These are phyloP conservation scores for Psilopogon haemacephalus DNA, from an alignment of 2,113 vertebrate genomes.

Conservation along the genomic window DNA sequence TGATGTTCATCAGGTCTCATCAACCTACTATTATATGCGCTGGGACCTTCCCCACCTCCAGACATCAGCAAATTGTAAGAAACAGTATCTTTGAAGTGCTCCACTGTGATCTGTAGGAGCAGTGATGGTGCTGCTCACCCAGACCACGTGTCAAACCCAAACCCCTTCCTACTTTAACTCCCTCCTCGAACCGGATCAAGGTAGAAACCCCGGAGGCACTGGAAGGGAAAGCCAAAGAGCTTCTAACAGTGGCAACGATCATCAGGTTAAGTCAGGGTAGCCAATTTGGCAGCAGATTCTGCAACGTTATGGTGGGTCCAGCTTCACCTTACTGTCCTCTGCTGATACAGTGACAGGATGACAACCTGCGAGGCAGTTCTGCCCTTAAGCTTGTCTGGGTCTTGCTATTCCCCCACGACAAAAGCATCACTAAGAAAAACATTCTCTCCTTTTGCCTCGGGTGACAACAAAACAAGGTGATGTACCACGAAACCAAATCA, in stretches of 20 bases:
- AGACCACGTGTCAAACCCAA: background rate
- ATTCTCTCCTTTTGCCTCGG: background rate
- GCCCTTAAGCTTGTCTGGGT: background rate
- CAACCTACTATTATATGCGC: accelerated
- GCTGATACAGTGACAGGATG: background rate
- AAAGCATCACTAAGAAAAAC: background rate
- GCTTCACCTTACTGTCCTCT: background rate
- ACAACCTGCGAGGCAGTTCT: background rate
- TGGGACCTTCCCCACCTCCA: background rate
- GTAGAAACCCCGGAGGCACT: background rate
- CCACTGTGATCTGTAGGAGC: background rate
- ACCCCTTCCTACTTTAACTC: background rate
- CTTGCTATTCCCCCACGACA: accelerated
- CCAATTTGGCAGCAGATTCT: background rate
- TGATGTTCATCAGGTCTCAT: background rate
- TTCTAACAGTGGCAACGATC: accelerated
- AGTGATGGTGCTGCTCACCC: accelerated
- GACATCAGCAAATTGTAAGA: background rate
- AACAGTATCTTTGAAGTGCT: background rate
- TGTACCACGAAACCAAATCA: background rate
- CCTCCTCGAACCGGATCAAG: background rate
- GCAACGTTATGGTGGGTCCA: background rate
- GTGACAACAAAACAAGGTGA: background rate
- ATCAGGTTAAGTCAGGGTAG: background rate
- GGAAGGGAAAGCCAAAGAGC: background rate